These are phyloP conservation scores for Spinibarbus caldwelli DNA, from an alignment of 2,797 vertebrate species.

Conservation along the genomic window DNA sequence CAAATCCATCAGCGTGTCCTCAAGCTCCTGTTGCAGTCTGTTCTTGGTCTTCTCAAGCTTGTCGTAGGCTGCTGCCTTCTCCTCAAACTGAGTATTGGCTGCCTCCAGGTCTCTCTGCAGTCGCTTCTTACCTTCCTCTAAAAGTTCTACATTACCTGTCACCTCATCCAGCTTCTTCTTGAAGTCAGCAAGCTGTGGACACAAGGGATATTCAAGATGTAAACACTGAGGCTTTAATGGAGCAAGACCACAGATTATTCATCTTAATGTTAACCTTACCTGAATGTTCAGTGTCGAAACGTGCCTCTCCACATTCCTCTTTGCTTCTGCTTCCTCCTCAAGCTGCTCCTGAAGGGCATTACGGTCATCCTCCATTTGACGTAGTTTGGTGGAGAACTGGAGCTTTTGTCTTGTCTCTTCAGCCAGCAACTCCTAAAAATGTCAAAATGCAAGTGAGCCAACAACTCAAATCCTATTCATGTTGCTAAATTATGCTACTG, in stretches of 20 bases:
- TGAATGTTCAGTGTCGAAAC: conserved; percentile 89
- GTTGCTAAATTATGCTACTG: neutral
- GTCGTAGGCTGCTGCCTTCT: conserved; percentile 91
- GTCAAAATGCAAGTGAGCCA: neutral
- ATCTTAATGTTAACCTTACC: conserved; percentile 71
- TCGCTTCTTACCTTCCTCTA: conserved; percentile 94
- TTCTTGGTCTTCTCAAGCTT: conserved; percentile 96
- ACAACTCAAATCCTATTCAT: neutral
- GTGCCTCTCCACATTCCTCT: conserved; percentile 89
- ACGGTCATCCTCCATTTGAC: conserved; percentile 91
- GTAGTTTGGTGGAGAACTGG: conserved; percentile 89
- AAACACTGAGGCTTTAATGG: neutral
- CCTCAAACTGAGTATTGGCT: conserved; percentile 87
- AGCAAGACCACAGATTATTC: neutral
- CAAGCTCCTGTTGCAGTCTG: conserved; percentile 93
- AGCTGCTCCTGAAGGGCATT: conserved; percentile 91
- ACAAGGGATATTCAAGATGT: neutral
- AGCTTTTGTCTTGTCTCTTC: conserved; percentile 95
- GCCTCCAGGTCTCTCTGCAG: conserved; percentile 91
- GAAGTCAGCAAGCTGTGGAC: conserved; percentile 86
- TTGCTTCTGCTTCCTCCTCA: conserved; percentile 92
- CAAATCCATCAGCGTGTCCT: conserved; percentile 91
- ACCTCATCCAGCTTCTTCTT: conserved; percentile 94
- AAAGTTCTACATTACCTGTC: conserved; percentile 78
- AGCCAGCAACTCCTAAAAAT: conserved; percentile 88